phyloP scores from a whole-genome alignment of 2,888 invertebrate species.

The Drosophila pseudotakahashii region DNA sequence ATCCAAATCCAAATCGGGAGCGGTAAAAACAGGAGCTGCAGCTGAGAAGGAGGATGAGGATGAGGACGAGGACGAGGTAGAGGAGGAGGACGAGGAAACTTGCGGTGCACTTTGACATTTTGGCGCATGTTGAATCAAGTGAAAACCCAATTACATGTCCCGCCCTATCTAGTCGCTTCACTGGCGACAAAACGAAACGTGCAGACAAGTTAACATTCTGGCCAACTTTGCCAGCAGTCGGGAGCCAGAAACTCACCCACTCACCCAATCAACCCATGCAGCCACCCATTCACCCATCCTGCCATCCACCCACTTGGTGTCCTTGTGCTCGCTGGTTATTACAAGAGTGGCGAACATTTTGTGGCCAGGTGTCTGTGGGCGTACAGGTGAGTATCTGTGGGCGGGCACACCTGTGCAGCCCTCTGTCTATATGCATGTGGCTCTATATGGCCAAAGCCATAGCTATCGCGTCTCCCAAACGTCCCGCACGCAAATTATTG shows the following conservation, averaged over 20 bases:
- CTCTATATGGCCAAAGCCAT: background rate
- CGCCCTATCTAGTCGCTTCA: conserved; percentile 53
- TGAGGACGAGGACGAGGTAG: conserved; percentile 4
- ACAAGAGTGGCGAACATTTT: conserved; percentile 53
- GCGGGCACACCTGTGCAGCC: conserved; percentile 33
- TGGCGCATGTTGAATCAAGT: conserved; percentile 74
- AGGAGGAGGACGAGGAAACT: conserved; percentile 26
- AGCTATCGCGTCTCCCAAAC: conserved; percentile 4
- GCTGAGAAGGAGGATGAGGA: conserved; percentile 1
- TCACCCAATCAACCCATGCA: conserved; percentile 6
- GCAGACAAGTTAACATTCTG: conserved; percentile 66
- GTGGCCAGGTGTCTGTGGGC: conserved; percentile 39
- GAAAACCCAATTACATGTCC: conserved; percentile 76
- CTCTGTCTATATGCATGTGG: background rate
- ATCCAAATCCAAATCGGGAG: conserved; percentile 6
- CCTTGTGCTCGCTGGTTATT: conserved; percentile 51
- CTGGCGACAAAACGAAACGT: conserved; percentile 59
- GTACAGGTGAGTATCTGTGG: conserved; percentile 10
- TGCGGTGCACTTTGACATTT: conserved; percentile 68
- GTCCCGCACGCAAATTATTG: conserved; percentile 71
- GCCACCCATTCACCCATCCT: background rate
- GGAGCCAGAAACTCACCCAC: background rate
- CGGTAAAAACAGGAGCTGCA: conserved; percentile 15
- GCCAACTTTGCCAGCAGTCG: conserved; percentile 49
- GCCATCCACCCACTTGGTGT: conserved; percentile 28